phyloP scores from a whole-genome alignment of 2,113 vertebrate genomes.

The Talpa occidentalis region DNA sequence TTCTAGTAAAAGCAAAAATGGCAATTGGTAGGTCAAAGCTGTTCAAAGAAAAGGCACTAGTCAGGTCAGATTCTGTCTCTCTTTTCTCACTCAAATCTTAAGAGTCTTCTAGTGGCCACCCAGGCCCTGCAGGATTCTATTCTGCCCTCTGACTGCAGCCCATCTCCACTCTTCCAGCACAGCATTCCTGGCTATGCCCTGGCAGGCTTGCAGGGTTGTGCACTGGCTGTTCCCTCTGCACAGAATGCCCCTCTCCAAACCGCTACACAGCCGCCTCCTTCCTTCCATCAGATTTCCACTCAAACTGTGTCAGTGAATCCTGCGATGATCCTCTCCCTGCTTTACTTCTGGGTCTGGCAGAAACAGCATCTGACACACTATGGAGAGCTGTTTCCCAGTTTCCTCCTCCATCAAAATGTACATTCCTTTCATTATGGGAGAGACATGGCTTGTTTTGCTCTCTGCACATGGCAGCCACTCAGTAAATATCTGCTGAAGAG shows the following conservation, averaged over 20 bases:
- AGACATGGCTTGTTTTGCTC: background rate
- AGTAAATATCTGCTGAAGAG: background rate
- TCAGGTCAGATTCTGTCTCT: background rate
- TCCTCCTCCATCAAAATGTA: too few relatives aligned
- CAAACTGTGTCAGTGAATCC: background rate
- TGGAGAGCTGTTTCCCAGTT: background rate
- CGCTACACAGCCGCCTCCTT: background rate
- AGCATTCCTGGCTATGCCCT: background rate
- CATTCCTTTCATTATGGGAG: background rate
- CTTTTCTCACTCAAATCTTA: background rate
- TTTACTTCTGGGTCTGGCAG: background rate
- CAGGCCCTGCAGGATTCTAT: background rate
- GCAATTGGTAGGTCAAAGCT: background rate
- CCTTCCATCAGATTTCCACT: background rate
- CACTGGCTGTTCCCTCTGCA: too few relatives aligned
- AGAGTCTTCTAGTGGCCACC: background rate
- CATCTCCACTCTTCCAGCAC: background rate
- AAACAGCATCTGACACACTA: background rate
- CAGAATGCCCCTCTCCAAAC: background rate
- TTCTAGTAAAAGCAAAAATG: background rate
- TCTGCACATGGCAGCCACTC: background rate
- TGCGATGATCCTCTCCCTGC: background rate
- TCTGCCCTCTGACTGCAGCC: background rate
- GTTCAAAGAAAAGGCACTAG: background rate
- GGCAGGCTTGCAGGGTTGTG: background rate